These are phyloP conservation scores for Phania funesta DNA, from an alignment of 2,888 invertebrate species.

Conservation along the genomic window DNA sequence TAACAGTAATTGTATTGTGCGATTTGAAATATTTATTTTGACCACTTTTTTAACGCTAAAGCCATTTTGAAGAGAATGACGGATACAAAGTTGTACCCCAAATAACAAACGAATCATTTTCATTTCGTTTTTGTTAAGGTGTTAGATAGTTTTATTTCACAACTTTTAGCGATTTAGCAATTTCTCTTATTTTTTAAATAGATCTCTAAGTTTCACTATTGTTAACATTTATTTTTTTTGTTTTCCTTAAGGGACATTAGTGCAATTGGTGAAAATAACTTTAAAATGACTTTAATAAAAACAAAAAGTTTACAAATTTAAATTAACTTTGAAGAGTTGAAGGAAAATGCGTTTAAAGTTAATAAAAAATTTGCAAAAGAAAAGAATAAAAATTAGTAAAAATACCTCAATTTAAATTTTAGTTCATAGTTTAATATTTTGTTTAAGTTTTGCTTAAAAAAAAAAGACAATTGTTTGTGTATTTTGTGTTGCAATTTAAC, in stretches of 20 bases:
- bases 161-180: no score
- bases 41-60: no score
- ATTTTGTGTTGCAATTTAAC: neutral
- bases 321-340: neutral
- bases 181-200: conserved; percentile 4
- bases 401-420: neutral
- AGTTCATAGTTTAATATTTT: neutral
- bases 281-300: neutral
- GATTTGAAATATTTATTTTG: no score
- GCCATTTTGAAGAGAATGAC: neutral
- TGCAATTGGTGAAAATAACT: conserved; percentile 58
- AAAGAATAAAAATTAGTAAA: neutral
- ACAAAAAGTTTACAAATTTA: neutral
- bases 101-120: neutral
- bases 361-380: neutral
- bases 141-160: conserved; percentile 15
- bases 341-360: neutral
- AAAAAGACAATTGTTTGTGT: no score
- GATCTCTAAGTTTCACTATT: conserved; percentile 3
- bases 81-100: neutral
- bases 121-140: conserved; percentile 33
- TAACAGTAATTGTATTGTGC: no score
- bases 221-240: neutral
- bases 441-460: neutral
- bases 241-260: conserved; percentile 22